Base-by-base conservation (phyloP, 2,113 vertebrate species). In the Burhinus oedicnemus region DNA sequence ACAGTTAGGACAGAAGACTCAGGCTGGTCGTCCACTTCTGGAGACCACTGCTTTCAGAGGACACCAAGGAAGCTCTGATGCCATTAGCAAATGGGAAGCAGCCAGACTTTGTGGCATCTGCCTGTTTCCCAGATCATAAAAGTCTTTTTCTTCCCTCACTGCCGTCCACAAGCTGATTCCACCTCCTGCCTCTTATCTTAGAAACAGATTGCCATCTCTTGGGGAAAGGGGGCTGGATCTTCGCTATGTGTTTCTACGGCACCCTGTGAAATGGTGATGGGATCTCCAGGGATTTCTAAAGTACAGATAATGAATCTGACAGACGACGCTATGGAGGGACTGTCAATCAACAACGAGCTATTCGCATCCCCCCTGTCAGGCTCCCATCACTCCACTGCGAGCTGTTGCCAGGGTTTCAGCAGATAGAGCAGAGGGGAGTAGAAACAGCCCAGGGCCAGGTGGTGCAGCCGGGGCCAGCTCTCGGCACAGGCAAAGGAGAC, bases 251-350 rank as follows among this genome's bases (percentile, higher is more conserved):
- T 83, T 94, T 87, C 77, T 57, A 72, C 17, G 1, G 87, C 89
- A 85, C 81, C 81, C 65, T 89, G 47, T 85, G 84, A 84, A 89
- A 85, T 15, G 44, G 89, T 81, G 74, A 92, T 82, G 60, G 68
- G 66, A 62, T 86, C 93, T 93, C 93, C 38, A 92, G 93, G 75
- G 93, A 93, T 87, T 96, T 90, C 62, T 88, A 66, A 71, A 90
- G 82, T 42, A 25, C 30, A 14, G 54, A 88, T 93, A 95, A 94
- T 55, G 51, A 92, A 90, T 90, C 58, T 96, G 85, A 95, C 92
- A 93, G 90, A 93, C 75, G 66, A 57, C 1, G 19, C 66, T 49
- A 21, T 8, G 66, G 54, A 85, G 66, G 49, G 45, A 16, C 62
- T 94, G 90, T 91, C 95, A 97, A 70, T 96, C 87, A 92, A 23